Conservation (phyloP, 2,113 vertebrate species). For the Charadrius vociferus region DNA sequence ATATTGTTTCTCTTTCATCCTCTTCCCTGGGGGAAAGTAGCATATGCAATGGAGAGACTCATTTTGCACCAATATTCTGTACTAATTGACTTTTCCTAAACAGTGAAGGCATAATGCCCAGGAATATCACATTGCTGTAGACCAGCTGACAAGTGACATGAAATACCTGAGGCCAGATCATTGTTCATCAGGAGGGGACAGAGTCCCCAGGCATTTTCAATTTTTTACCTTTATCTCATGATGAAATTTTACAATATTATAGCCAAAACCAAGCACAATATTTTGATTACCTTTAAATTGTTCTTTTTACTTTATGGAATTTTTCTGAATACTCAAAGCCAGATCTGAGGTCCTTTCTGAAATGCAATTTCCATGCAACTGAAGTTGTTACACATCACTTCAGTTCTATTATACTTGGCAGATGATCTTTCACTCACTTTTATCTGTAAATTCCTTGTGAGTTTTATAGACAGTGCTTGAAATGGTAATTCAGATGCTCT, state of each 20-base stretch:
- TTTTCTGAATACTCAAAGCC: background rate
- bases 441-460: background rate
- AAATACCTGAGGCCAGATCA: background rate
- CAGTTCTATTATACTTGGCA: background rate
- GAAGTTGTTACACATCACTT: constrained; percentile 2
- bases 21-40: background rate
- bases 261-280: background rate
- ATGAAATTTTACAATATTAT: background rate
- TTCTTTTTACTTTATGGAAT: background rate
- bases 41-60: background rate
- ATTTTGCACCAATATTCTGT: background rate
- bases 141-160: background rate
- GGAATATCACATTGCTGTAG: background rate
- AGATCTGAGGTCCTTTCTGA: background rate
- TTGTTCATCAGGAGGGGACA: background rate
- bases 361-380: background rate
- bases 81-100: constrained; percentile 43
- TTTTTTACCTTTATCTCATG: background rate
- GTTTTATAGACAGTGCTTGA: background rate
- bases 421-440: constrained; percentile 22
- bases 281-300: background rate
- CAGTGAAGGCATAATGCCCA: background rate
- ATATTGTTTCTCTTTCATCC: constrained; percentile 12
- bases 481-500: background rate
- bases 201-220: background rate